These are phyloP conservation scores for Dreissena polymorpha DNA, from an alignment of 1,140 invertebrate genomes.

Conservation along the genomic window DNA sequence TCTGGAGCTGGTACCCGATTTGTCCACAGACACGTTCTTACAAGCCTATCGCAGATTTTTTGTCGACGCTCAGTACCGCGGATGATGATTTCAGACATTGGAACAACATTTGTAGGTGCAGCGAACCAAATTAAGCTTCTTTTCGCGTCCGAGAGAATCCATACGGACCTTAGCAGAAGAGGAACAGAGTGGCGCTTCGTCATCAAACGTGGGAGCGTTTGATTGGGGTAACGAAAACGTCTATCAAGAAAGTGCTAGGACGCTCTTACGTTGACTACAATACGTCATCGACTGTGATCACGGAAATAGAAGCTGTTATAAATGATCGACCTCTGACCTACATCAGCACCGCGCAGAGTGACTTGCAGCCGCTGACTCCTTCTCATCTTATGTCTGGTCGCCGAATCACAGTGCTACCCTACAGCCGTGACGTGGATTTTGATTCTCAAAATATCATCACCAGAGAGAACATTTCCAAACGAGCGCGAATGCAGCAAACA, in stretches of 20 bases:
- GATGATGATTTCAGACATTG: conserved; percentile 33
- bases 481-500: not conserved
- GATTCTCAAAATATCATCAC: not conserved
- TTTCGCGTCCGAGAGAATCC: not conserved
- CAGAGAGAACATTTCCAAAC: not conserved
- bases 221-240: conserved; percentile 10
- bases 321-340: conserved; percentile 30
- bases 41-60: conserved; percentile 7
- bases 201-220: conserved; percentile 12
- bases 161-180: not conserved
- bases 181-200: conserved; percentile 19
- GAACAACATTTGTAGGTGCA: conserved; percentile 21
- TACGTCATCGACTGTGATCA: not conserved
- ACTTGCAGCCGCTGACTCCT: conserved; percentile 28
- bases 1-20: conserved; percentile 10
- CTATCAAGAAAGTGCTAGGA: conserved; percentile 17
- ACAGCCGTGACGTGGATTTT: not conserved
- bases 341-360: not conserved
- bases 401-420: not conserved
- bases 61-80: conserved; percentile 19
- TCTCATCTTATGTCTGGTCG: conserved; percentile 23
- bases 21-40: conserved; percentile 14
- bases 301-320: conserved; percentile 28
- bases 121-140: not conserved
- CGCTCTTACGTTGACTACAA: not conserved